phyloP scores from a whole-genome alignment of 2,888 invertebrate genomes.

The Hirtodrosophila alboralis region DNA sequence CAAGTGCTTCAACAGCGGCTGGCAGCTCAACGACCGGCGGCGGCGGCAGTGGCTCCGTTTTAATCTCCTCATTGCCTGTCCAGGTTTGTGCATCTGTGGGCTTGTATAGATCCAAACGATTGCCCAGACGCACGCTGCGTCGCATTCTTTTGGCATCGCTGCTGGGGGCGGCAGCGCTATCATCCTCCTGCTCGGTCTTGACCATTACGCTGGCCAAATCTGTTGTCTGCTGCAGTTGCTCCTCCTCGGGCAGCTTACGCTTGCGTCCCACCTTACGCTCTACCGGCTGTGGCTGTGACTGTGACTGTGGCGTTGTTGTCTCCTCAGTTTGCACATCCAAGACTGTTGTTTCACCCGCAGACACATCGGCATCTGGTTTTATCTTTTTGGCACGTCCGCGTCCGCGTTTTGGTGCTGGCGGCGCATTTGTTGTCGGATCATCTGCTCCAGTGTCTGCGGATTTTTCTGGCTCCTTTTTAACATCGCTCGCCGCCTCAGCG shows the following conservation, averaged over 20 bases:
- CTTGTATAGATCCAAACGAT: constrained; percentile 68
- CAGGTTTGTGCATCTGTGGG: constrained; percentile 25
- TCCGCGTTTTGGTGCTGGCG: constrained; percentile 67
- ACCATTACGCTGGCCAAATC: constrained; percentile 37
- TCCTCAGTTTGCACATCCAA: constrained; percentile 13
- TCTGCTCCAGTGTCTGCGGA: constrained; percentile 2
- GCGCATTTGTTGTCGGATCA: neutral
- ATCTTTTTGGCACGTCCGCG: constrained; percentile 76
- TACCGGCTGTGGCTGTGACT: constrained; percentile 1
- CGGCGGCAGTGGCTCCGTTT: constrained; percentile 51
- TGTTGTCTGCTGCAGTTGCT: constrained; percentile 10
- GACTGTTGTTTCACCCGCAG: constrained; percentile 5
- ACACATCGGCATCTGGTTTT: constrained; percentile 42
- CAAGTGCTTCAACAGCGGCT: neutral
- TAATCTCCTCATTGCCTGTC: constrained; percentile 59
- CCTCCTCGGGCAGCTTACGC: constrained; percentile 62
- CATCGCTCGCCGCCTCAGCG: constrained; percentile 23
- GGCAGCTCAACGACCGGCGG: constrained; percentile 23
- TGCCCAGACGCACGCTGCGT: constrained; percentile 82
- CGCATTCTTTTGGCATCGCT: constrained; percentile 76
- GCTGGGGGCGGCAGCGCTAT: constrained; percentile 46
- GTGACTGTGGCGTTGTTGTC: constrained; percentile 18
- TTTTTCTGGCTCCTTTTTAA: constrained; percentile 62
- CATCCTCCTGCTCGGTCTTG: constrained; percentile 68
- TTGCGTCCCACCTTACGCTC: constrained; percentile 73